Evolutionary conservation across 2,113 vertebrate genomes (phyloP).

Genomic region (Osmerus mordax): DNA sequence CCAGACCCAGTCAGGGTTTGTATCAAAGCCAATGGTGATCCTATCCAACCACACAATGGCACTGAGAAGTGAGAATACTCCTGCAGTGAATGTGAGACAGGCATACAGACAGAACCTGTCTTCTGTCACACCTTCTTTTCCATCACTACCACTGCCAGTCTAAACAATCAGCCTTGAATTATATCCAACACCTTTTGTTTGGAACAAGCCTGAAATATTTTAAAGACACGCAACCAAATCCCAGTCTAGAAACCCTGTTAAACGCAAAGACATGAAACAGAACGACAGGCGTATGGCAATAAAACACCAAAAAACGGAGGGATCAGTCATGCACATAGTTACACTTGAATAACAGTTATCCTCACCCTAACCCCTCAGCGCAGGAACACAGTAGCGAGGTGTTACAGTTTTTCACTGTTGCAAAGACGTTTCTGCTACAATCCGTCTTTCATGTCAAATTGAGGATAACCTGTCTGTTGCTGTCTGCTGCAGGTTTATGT

Average conservation of each 20-base stretch:
- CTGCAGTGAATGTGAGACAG: slow-evolving; percentile 23
- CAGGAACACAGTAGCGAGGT: no score
- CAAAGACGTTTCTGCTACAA: slow-evolving; percentile 3
- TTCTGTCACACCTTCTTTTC: slow-evolving; percentile 35
- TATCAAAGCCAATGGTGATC: no score
- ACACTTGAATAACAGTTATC: slow-evolving; percentile 37
- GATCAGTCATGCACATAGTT: no score
- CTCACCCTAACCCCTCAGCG: slow-evolving; percentile 1
- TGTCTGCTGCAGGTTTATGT: no score
- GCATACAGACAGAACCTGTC: slow-evolving; percentile 5
- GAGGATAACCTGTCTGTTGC: no score
- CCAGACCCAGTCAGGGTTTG: no score
- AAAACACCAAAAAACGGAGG: not conserved
- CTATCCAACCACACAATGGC: not conserved
- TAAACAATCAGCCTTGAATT: slow-evolving; percentile 56
- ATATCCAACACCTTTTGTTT: slow-evolving; percentile 54
- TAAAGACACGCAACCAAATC: slow-evolving; percentile 25
- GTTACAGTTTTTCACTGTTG: not conserved
- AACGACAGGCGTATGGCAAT: slow-evolving; percentile 46
- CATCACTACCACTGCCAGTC: slow-evolving; percentile 36
- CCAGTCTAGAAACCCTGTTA: slow-evolving; percentile 33
- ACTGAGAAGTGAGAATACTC: slow-evolving; percentile 9
- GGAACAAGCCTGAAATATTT: slow-evolving; percentile 43
- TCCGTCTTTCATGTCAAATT: no score
- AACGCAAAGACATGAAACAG: slow-evolving; percentile 48